phyloP scores from a whole-genome alignment of 2,797 vertebrate genomes.

The Mormyrus proboscirostris region DNA sequence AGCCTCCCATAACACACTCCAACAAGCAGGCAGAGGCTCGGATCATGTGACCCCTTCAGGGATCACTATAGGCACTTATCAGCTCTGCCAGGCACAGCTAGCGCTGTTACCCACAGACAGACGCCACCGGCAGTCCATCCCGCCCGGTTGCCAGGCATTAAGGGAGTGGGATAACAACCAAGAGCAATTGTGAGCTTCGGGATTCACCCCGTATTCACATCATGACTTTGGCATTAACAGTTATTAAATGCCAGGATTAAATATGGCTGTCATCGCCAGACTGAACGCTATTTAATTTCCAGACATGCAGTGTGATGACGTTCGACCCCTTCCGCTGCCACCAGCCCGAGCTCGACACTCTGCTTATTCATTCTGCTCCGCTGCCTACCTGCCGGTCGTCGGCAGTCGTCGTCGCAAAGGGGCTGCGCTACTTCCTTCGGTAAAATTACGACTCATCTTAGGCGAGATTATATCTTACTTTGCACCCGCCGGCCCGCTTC shows the following conservation, averaged over 20 bases:
- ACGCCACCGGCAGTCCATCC: background rate
- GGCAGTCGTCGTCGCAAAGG: background rate
- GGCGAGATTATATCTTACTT: background rate
- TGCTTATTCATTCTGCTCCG: background rate
- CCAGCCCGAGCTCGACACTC: background rate
- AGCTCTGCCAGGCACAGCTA: constrained; percentile 4
- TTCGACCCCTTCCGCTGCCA: background rate
- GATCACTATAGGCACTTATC: background rate
- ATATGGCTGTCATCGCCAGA: background rate
- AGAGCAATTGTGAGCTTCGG: background rate
- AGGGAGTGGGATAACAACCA: background rate
- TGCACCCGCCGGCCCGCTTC: background rate
- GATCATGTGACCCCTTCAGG: background rate
- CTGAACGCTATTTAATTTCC: background rate
- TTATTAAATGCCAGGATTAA: constrained; percentile 13
- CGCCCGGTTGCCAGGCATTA: background rate
- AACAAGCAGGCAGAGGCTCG: background rate
- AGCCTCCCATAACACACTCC: background rate
- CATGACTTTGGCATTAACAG: background rate
- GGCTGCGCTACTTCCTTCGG: background rate
- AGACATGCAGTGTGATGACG: background rate
- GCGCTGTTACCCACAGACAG: background rate
- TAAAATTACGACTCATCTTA: background rate
- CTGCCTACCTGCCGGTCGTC: background rate
- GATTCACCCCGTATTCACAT: background rate